Evolutionary conservation across 2,888 invertebrate genomes (phyloP), one percentile per base, ranked within the genome.

Genomic region (Cepaea hortensis): DNA sequence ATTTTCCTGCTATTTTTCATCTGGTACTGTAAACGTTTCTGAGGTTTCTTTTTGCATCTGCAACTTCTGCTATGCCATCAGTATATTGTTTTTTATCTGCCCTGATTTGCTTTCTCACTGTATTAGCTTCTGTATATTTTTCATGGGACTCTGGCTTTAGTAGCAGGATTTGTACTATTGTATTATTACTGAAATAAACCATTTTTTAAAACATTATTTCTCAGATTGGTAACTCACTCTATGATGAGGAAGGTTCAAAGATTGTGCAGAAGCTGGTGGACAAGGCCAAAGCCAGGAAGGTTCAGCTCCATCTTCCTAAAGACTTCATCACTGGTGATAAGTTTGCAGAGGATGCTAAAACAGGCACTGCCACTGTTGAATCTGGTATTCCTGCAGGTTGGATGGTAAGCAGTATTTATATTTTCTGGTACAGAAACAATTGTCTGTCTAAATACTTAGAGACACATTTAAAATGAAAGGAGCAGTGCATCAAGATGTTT

Each of bases 321-420:
- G 99, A 99, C 94, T 99, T 99, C 94, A 95, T 98, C 1, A 98
- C 97, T 72, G 99, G 97, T 62, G 97, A 98, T 93, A 98, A 98
- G 94, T 99, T 99, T 95, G 98, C 96, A 90, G 99, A 99, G 95
- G 96, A 98, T 95, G 98, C 99, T 0, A 95, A 96, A 95, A 96
- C 96, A 88, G 97, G 97, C 73, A 94, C 95, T 85, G 97, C 98
- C 9, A 97, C 97, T 80, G 96, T 97, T 0, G 96, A 96, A 89
- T 94, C 95, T 84, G 99, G 99, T 35, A 97, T 99, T 93, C 98
- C 98, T 48, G 98, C 97, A 89, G 98, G 97, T 77, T 97, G 97
- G 96, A 96, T 99, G 97, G 95, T 95, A 88, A 88, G 90, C 79
- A 20, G 1, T 20, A 7, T 76, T 76, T 18, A 3, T 6, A 9